Conservation (phyloP, 2,113 vertebrate genomes). For the Phoxinus phoxinus region DNA sequence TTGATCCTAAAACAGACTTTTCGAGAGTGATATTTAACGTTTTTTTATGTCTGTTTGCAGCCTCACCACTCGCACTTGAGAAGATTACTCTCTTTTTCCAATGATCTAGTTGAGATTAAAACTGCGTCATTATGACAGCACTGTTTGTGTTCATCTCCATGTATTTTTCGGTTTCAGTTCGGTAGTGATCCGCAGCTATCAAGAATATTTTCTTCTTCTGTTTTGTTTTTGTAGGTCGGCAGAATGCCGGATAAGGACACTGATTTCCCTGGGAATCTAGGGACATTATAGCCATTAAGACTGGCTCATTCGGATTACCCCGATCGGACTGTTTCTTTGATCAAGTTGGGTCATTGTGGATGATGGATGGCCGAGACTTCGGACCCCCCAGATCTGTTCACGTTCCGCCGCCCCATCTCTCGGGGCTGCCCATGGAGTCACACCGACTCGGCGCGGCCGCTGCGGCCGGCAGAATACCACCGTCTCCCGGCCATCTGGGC, state of each 20-base stretch:
- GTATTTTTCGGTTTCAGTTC: background rate
- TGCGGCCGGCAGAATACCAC: slow-evolving; percentile 84
- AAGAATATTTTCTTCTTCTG: slow-evolving; percentile 51
- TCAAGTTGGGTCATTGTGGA: slow-evolving; percentile 77
- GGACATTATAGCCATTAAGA: slow-evolving; percentile 74
- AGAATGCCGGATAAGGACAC: slow-evolving; percentile 76
- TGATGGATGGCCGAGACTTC: slow-evolving; percentile 99
- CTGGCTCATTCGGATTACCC: slow-evolving; percentile 71
- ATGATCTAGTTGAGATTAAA: slow-evolving; percentile 53
- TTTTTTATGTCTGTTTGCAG: background rate
- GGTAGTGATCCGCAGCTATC: slow-evolving; percentile 36
- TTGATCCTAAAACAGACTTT: slow-evolving; percentile 35
- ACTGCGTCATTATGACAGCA: slow-evolving; percentile 78
- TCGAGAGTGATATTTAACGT: background rate
- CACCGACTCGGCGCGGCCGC: slow-evolving; percentile 85
- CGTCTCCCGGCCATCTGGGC: slow-evolving; percentile 83
- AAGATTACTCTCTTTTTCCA: slow-evolving; percentile 34
- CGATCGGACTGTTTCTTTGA: slow-evolving; percentile 71
- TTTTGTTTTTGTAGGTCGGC: slow-evolving; percentile 74
- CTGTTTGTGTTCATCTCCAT: slow-evolving; percentile 35
- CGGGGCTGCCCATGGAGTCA: slow-evolving; percentile 89
- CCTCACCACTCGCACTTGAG: background rate
- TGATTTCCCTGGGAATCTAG: slow-evolving; percentile 73
- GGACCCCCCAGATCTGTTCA: slow-evolving; percentile 91
- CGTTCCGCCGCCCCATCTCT: slow-evolving; percentile 87